phyloP scores from a whole-genome alignment of 2,888 invertebrate genomes.

The Protonemura montana region DNA sequence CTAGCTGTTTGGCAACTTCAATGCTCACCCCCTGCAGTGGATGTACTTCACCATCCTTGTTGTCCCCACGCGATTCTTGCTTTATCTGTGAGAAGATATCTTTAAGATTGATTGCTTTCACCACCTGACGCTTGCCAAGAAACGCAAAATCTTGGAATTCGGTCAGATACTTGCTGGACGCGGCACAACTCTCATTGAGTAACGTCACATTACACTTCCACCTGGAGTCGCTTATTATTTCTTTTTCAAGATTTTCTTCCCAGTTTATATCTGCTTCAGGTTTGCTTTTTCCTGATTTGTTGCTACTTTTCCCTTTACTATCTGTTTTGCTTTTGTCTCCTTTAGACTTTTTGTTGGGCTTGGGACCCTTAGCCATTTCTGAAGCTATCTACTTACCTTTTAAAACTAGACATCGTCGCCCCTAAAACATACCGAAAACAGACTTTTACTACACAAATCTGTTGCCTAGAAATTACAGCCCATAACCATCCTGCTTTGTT shows the following conservation, averaged over 20 bases:
- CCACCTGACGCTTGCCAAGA: not conserved
- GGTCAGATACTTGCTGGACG: not conserved
- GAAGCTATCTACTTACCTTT: not conserved
- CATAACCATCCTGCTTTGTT: not conserved
- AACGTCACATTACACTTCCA: conserved; percentile 32
- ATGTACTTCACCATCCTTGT: not conserved
- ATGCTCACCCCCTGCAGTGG: conserved; percentile 33
- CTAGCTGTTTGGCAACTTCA: not conserved
- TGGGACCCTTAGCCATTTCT: not conserved
- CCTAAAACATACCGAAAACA: no score
- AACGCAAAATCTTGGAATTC: not conserved
- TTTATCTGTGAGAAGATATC: conserved; percentile 1
- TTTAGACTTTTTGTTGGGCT: not conserved
- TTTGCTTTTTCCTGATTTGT: not conserved
- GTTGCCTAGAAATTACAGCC: not conserved
- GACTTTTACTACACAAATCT: not conserved
- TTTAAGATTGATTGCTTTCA: not conserved
- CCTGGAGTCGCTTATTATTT: conserved; percentile 2
- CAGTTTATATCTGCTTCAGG: not conserved
- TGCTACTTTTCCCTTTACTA: not conserved
- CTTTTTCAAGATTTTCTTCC: conserved; percentile 34
- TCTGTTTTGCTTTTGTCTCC: not conserved
- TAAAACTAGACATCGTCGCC: no score
- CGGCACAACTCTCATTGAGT: not conserved
- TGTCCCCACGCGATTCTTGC: not conserved